Base-by-base conservation (phyloP, 2,113 vertebrate species). In the Aleadryas rufinucha region DNA sequence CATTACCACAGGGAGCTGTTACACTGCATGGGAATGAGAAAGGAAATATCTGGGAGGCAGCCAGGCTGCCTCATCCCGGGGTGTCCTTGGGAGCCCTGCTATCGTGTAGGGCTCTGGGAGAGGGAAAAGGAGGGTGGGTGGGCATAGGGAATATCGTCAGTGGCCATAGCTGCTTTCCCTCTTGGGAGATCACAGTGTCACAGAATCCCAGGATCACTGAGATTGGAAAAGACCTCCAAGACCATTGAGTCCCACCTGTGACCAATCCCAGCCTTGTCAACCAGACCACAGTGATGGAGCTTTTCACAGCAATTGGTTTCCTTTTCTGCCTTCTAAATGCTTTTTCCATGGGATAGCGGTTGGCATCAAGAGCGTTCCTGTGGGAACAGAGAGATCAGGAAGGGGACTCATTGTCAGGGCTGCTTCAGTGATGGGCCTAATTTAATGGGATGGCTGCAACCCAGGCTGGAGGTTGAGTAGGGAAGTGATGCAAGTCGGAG, bases 81-180 rank as follows among this genome's bases (percentile, higher is more conserved):
- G 5, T 13, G 63, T 63, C 86, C 80, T 87, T 42, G 83, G 31
- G 47, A 76, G 5, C 0, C 0, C 57, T 33, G 41, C 44, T 49
- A 4, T 16, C 0, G 0, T 31, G 5, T 10, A 33, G 27, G 39
- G 69, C 10, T 35, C 61, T 15, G 57, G 30, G 49, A 63, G 27
- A 41, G 52, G 64, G 10, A 16, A 6, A 27, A 3, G 39, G 64
- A 44, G 78, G 42, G 3, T 4, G 3, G 12, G 6, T 16, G 35
- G 18, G 4, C 7, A 8, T 0, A 4, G 31, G 37, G 21, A n/a
- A 2, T 26, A 24, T 5, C 39, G 22, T 14, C 26, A 15, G 12
- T 1, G 2, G 24, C 63, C 66, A 2, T 0, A 39, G 30, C 78
- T 63, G 77, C 52, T 24, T 35, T 57, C 10, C 28, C 2, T 60